Evolutionary conservation across 2,113 vertebrate genomes (phyloP).

Genomic region (Illadopsis cleaveri): DNA sequence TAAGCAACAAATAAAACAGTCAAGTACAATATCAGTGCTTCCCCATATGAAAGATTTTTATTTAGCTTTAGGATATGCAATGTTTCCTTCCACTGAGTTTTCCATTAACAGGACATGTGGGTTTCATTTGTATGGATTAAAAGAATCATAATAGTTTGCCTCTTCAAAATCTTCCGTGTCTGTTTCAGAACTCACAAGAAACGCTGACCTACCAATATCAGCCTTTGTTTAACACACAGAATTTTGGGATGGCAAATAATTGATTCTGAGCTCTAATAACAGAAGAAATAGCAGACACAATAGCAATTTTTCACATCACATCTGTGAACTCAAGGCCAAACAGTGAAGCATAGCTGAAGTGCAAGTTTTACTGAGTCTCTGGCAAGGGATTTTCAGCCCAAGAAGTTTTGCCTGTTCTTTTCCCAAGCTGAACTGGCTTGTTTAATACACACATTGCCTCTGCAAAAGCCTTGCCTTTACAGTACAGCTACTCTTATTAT

Average conservation of each 20-base stretch:
- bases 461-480: background rate
- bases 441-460: background rate
- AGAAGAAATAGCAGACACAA: background rate
- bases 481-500: background rate
- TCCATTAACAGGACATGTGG: constrained; percentile 8
- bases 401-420: background rate
- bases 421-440: background rate
- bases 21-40: background rate
- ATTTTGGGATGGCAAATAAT: background rate
- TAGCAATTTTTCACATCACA: background rate
- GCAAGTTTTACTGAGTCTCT: background rate
- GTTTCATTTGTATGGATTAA: constrained; percentile 44
- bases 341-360: background rate
- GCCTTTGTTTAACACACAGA: background rate
- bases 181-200: background rate
- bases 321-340: background rate
- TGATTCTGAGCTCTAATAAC: background rate
- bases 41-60: background rate
- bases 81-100: constrained; percentile 36
- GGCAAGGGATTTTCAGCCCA: background rate
- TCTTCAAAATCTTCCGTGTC: background rate
- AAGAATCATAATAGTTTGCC: constrained; percentile 6
- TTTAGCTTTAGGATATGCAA: constrained; percentile 33
- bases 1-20: constrained; percentile 6
- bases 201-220: background rate